These are phyloP conservation scores for Eucidaris tribuloides DNA, from an alignment of 35 echinoderm and acorn worm species.

Conservation along the genomic window DNA sequence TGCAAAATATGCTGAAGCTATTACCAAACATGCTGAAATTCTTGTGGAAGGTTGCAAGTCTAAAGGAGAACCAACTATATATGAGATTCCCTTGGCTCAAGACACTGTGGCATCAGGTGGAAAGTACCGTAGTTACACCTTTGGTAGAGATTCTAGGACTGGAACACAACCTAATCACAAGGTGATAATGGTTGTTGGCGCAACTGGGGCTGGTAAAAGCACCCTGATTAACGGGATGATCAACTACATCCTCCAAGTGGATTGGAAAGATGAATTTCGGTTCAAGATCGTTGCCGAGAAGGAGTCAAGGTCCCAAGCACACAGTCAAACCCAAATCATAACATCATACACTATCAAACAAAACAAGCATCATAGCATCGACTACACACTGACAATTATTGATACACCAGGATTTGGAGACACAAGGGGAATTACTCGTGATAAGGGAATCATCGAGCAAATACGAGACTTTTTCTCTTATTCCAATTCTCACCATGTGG, in stretches of 20 bases:
- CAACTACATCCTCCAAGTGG: slow-evolving; percentile 54
- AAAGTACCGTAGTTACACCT: slow-evolving; percentile 10
- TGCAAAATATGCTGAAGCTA: not conserved
- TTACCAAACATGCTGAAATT: not conserved
- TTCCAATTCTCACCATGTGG: slow-evolving; percentile 11
- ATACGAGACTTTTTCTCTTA: slow-evolving; percentile 53
- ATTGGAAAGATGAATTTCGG: slow-evolving; percentile 64
- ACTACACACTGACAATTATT: slow-evolving; percentile 68
- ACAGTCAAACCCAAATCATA: slow-evolving; percentile 56
- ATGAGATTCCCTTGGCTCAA: not conserved
- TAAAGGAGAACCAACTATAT: slow-evolving; percentile 8
- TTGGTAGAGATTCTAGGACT: not conserved
- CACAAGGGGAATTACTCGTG: slow-evolving; percentile 55
- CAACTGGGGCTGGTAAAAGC: slow-evolving; percentile 68
- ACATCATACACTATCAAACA: slow-evolving; percentile 62
- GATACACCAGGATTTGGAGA: slow-evolving; percentile 83
- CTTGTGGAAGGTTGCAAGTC: not conserved
- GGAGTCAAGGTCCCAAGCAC: slow-evolving; percentile 33
- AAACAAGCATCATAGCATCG: slow-evolving; percentile 4
- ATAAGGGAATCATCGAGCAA: slow-evolving; percentile 60
- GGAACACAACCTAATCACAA: not conserved
- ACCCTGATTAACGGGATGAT: slow-evolving; percentile 60
- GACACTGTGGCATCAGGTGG: not conserved
- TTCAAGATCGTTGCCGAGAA: slow-evolving; percentile 46
- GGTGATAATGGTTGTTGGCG: slow-evolving; percentile 71